Base-by-base conservation (phyloP, 2,797 vertebrate species). In the Cossypha niveicapilla region DNA sequence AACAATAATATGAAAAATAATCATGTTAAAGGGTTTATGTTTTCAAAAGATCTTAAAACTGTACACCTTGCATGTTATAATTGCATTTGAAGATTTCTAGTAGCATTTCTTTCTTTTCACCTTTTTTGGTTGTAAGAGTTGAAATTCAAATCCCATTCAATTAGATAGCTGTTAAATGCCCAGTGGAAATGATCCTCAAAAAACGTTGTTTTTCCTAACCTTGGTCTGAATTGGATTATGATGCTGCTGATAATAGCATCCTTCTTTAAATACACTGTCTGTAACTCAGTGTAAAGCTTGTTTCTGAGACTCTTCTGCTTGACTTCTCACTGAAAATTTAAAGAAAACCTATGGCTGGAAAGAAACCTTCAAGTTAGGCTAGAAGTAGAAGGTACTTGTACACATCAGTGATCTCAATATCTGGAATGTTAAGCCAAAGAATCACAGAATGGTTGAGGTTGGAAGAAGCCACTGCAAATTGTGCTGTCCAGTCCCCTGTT, bases 391-490 rank as follows among this genome's bases (percentile, higher is more conserved):
- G 2, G 13, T 73, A 28, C 21, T 72, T 51, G 11, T 18, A 34
- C 30, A 39, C 15, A 51, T 54, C 13, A 30, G 4, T 28, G 8
- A 16, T 42, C 24, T 45, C 0, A 0, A 5, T 58, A 7, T 50
- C 39, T 87, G 11, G 8, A 54, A 71, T 3, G 1, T 8, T 65
- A 75, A 88, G 2, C 3, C 17, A 60, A 82, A 83, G 7, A 84
- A 37, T 63, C 27, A 50, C 4, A 53, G 35, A 56, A 17, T 18
- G 12, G 1, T 3, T 78, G 63, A 63, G 4, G 7, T 32, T 71
- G 18, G 18, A 82, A 56, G 8, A 5, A 17, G 11, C 1, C 7
- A n/a, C 23, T 56, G 18, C 6, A 42, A 11, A 54, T 11, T 9
- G 1, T 19, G 5, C 34, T 11, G 11, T 58, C 48, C 39, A 54